phyloP scores from a whole-genome alignment of 2,797 vertebrate genomes.

The Sciaenops ocellatus region DNA sequence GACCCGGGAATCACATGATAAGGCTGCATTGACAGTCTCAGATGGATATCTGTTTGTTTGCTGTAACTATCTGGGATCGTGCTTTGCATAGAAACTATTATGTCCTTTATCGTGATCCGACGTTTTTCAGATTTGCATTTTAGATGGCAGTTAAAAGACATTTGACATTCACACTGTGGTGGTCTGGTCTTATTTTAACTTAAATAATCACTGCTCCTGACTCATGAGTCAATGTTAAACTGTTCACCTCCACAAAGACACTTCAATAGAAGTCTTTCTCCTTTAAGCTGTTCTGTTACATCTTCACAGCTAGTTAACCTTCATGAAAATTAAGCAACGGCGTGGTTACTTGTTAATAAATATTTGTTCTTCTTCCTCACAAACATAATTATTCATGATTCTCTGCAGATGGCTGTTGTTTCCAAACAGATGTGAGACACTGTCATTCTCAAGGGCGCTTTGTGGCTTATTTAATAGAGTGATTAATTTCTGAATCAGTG shows the following conservation, averaged over 20 bases:
- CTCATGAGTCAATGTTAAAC: constrained; percentile 9
- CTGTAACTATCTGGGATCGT: constrained; percentile 58
- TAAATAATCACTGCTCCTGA: constrained; percentile 1
- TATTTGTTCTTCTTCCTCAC: constrained; percentile 52
- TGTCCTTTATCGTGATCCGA: constrained; percentile 25
- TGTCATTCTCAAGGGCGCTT: constrained; percentile 74
- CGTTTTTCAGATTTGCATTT: constrained; percentile 18
- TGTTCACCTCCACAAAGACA: constrained; percentile 1
- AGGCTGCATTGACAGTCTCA: constrained; percentile 60
- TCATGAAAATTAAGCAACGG: constrained; percentile 44
- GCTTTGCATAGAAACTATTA: constrained; percentile 56
- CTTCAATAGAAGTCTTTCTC: not conserved
- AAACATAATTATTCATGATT: constrained; percentile 68
- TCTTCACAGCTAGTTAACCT: constrained; percentile 32
- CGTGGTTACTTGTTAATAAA: constrained; percentile 51
- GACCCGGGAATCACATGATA: constrained; percentile 71
- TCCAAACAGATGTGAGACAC: constrained; percentile 76
- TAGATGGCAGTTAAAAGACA: constrained; percentile 30
- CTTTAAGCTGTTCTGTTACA: not conserved
- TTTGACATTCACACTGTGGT: constrained; percentile 14
- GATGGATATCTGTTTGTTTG: constrained; percentile 70
- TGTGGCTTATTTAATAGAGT: constrained; percentile 75
- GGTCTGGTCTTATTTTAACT: constrained; percentile 12
- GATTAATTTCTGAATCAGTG: constrained; percentile 75
- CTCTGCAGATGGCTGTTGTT: constrained; percentile 71